These are phyloP conservation scores for Oryctolagus cuniculus DNA, from an alignment of 2,113 vertebrate genomes.

Conservation along the genomic window mOryCun1.1 NC_091441.1:41333001-41333500, in stretches of 20 bases:
- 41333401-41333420: background rate
- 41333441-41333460: background rate
- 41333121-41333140: background rate
- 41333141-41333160: background rate
- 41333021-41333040: background rate
- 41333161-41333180: background rate
- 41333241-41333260: background rate
- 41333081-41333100: background rate
- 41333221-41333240: background rate
- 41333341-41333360: background rate
- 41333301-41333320: background rate
- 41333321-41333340: background rate
- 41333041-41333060: background rate
- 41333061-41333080: background rate
- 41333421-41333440: background rate
- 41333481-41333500: background rate
- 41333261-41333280: conserved; percentile 15
- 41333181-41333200: background rate
- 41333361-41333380: background rate
- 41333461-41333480: background rate
- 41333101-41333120: background rate
- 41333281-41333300: background rate
- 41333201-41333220: background rate
- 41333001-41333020: background rate
- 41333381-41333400: background rate